Conservation (phyloP, 1,140 invertebrate species). For the Chymomyza costata region DNA sequence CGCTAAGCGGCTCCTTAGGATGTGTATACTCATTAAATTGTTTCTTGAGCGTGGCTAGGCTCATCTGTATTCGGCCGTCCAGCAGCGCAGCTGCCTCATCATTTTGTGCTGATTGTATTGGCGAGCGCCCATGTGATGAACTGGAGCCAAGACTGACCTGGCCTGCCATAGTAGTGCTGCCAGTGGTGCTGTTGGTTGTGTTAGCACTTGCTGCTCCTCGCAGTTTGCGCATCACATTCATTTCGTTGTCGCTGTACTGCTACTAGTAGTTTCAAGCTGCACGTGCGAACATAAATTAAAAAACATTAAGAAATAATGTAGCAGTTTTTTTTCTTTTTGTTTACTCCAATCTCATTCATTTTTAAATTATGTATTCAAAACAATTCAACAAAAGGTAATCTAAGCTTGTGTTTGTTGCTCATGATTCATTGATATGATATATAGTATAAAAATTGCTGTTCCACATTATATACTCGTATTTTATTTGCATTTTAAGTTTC, state of each 20-base stretch:
- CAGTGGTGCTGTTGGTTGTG: conserved; percentile 46
- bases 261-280: neutral
- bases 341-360: neutral
- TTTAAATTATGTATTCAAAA: neutral
- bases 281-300: too few relatives aligned
- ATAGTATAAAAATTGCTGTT: too few relatives aligned
- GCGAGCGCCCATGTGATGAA: conserved; percentile 10
- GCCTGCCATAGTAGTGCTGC: too few relatives aligned
- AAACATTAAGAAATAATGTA: too few relatives aligned
- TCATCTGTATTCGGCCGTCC: conserved; percentile 88
- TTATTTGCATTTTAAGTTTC: too few relatives aligned
- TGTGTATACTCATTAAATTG: conserved; percentile 95
- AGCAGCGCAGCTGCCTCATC: conserved; percentile 75
- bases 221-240: conserved; percentile 92
- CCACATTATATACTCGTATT: too few relatives aligned
- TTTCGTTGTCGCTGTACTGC: conserved; percentile 53
- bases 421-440: too few relatives aligned
- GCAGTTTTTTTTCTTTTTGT: neutral
- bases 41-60: conserved; percentile 96
- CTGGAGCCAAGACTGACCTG: conserved; percentile 58
- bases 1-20: conserved; percentile 86
- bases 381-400: conserved; percentile 29
- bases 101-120: conserved; percentile 50
- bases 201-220: conserved; percentile 77
- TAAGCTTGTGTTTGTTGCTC: neutral